Evolutionary conservation across 2,797 vertebrate genomes (phyloP).

Genomic region (Enoplosus armatus): DNA sequence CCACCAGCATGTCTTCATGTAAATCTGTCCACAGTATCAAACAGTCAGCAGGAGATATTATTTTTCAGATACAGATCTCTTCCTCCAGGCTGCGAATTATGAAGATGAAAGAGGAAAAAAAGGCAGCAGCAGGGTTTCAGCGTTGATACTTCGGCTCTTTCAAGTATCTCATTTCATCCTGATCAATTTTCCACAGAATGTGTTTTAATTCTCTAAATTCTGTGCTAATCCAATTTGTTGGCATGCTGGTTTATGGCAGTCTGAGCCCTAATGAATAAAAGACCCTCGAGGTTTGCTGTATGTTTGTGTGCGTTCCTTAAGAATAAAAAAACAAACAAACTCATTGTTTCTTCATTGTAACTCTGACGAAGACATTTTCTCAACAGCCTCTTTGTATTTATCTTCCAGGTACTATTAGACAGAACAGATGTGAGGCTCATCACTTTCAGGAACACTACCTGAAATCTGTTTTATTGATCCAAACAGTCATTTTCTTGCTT

Average conservation of each 20-base stretch:
- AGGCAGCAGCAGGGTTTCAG: background rate
- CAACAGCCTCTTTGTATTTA: constrained; percentile 22
- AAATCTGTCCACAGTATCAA: constrained; percentile 35
- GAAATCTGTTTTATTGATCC: constrained; percentile 20
- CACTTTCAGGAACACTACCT: background rate
- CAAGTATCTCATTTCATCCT: constrained; percentile 50
- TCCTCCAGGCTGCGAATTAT: constrained; percentile 40
- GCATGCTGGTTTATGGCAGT: constrained; percentile 33
- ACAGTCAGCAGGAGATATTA: constrained; percentile 18
- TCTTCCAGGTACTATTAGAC: constrained; percentile 1
- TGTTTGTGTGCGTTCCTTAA: constrained; percentile 37
- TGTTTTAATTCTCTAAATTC: constrained; percentile 67
- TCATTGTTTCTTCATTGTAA: constrained; percentile 38
- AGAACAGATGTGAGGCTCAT: background rate
- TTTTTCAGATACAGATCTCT: constrained; percentile 46
- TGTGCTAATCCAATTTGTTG: constrained; percentile 72
- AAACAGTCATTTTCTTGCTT: background rate
- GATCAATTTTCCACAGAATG: constrained; percentile 64
- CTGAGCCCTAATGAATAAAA: constrained; percentile 54
- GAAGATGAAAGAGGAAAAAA: constrained; percentile 51
- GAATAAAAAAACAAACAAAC: constrained; percentile 24
- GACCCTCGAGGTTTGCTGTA: constrained; percentile 32
- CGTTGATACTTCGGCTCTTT: constrained; percentile 20
- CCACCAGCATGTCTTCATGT: constrained; percentile 1
- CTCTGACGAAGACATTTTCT: constrained; percentile 47